phyloP scores from a whole-genome alignment of 2,113 vertebrate species.

The Oncorhynchus nerka region DNA sequence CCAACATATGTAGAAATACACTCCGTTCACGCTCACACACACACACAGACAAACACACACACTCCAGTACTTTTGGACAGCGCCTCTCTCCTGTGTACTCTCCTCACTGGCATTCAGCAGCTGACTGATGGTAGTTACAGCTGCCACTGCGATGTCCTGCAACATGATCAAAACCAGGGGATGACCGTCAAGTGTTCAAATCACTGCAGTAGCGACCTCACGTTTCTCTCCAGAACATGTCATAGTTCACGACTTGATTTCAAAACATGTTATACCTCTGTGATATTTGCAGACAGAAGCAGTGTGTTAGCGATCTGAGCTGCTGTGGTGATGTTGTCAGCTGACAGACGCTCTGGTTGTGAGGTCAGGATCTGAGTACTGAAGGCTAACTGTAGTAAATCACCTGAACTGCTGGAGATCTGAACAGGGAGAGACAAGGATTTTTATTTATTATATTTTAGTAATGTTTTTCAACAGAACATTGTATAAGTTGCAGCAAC shows the following conservation, averaged over 20 bases:
- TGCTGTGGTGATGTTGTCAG: constrained; percentile 36
- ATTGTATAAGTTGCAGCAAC: too few relatives aligned
- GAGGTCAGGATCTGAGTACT: constrained; percentile 52
- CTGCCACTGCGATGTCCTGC: too few relatives aligned
- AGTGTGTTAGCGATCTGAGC: constrained; percentile 23
- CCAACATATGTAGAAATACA: too few relatives aligned
- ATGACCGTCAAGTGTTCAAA: constrained; percentile 11
- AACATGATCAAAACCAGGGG: neutral
- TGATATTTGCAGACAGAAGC: constrained; percentile 9
- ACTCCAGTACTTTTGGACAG: neutral
- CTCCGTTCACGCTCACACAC: neutral
- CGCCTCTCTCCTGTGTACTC: neutral
- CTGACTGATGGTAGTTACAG: constrained; percentile 40
- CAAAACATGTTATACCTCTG: constrained; percentile 21
- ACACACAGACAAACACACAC: neutral
- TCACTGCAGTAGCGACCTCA: too few relatives aligned
- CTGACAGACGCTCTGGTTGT: constrained; percentile 18
- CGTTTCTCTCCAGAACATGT: constrained; percentile 12
- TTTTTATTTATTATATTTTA: too few relatives aligned
- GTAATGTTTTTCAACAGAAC: too few relatives aligned
- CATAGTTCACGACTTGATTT: neutral
- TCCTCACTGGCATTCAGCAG: constrained; percentile 23
- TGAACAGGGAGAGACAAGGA: neutral
- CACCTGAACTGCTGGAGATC: neutral
- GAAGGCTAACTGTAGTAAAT: neutral